Evolutionary conservation across 2,888 invertebrate species (phyloP), one percentile per base, ranked within the genome.

Genomic region (Epiperipatus broadwayi): DNA sequence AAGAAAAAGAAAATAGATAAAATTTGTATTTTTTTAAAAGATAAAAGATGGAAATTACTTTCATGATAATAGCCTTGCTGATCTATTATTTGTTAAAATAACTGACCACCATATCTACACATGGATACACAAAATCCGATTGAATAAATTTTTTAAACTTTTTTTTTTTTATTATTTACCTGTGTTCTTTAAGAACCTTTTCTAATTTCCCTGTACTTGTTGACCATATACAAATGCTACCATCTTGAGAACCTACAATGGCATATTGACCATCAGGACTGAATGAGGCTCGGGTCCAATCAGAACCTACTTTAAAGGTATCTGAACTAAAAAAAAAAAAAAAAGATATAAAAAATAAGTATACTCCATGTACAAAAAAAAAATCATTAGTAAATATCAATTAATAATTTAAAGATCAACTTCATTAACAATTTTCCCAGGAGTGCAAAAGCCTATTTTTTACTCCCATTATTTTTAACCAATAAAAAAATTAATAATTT

Each of bases 291-390:
- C 91, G 69, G 21, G 84, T 72, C 76, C 81, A 91, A 66, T 95
- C 93, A 64, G 81, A 84, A 44, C 83, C 81, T 44, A 91, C 78
- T 66, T 85, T 85, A 64, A 95, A 95, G 41, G 79, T 77, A 52
- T 95, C 93, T 56, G 80, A 78, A 59, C 91, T 91, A 66, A 30
- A 65, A 66, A 48, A 46, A 36, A 42, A 48, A 44, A 47, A 28
- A 27, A 28, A 37, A 39, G 25, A 33, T 7, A 5, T 29, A 39
- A 39, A 21, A 21, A 12, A n/a, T 10, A 25, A 25, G n/a, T n/a
- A n/a, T n/a, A n/a, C n/a, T n/a, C n/a, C n/a, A n/a, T n/a, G 3
- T n/a, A 25, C 4, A 12, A 3, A 19, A 18, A 41, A 8, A 35
- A 25, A 3, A 27, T 29, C 18, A 21, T 10, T 27, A 1, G 4